Evolutionary conservation across 2,797 vertebrate genomes (phyloP), one percentile per base, ranked within the genome.

Genomic region (Sciurus vulgaris): DNA sequence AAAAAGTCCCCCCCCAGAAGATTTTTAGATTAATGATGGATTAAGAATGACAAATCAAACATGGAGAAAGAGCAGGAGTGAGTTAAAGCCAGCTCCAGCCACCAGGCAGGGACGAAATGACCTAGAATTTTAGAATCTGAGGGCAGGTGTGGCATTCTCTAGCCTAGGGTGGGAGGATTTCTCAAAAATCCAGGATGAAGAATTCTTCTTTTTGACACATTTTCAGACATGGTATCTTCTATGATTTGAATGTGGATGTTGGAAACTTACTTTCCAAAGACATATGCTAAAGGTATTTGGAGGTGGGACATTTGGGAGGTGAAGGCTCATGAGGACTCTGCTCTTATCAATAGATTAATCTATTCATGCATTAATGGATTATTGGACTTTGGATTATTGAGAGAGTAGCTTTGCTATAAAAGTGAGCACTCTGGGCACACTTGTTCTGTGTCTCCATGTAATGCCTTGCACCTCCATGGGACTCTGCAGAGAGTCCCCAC

Each of bases 1-100:
- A 59, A 24, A 59, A 63, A 14, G 49, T 20, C 3, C 17, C 63
- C 33, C 59, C 12, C 73, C 3, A 41, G 67, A 61, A 92, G 15
- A 81, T n/a, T 17, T 81, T 93, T 93, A 94, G 59, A 81, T 76
- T 94, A 88, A 94, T 90, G 22, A 15, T 87, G 67, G 33, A 65
- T 70, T 81, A 87, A 76, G 38, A 18, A 41, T 74, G 90, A 49
- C 9, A 65, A 56, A 82, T 63, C 3, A 11, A 92, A 87, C 11
- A 26, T 86, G 30, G 22, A 84, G 24, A 54, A 81, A 81, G 44
- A 54, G 44, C 28, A 82, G 69, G 76, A 73, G 15, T 74, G n/a
- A 44, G 35, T 47, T 84, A 93, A 79, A 91, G 20, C 18, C n/a
- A 88, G 10, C 20, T 69, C 33, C 30, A 79, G 24, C 35, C 59